Base-by-base conservation (phyloP, 1,140 invertebrate species). In the Achroia grisella region DNA sequence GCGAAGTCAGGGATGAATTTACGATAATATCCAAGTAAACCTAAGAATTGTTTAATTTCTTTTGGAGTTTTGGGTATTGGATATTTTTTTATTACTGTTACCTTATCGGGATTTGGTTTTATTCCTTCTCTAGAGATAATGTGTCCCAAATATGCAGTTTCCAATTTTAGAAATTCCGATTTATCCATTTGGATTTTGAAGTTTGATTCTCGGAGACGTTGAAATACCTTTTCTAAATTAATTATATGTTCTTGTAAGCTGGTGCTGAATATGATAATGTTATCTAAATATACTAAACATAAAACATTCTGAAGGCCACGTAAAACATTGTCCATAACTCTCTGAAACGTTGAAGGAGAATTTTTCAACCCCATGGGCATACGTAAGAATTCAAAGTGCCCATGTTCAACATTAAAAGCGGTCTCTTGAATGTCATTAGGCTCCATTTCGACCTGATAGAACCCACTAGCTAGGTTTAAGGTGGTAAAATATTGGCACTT, bases 331-430 rank as follows among this genome's bases (percentile, higher is more conserved):
- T n/a, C 44, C 44, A n/a, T 44, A 32, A 11, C 48, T 36, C 48
- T 48, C 40, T 4, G 45, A 41, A 44, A 53, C 48, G 6, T 41
- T 17, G 30, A 53, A 39, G 27, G 44, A 53, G n/a, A n/a, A n/a
- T n/a, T n/a, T n/a, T n/a, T n/a, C n/a, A n/a, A n/a, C n/a, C n/a
- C n/a, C n/a, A n/a, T n/a, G n/a, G n/a, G n/a, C n/a, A n/a, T n/a
- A n/a, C n/a, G n/a, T n/a, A n/a, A n/a, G n/a, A n/a, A n/a, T 39
- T 47, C 51, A 30, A 34, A 53, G n/a, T 53, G 51, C 8, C 51
- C 45, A 27, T 50, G 34, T 23, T 50, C 48, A 2, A 52, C 49
- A 15, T 45, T 46, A 15, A 52, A 52, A 4, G 39, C 49, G 1
- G 49, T 52, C 39, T 52, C 46, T 1, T 17, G 23, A 6, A 52